Evolutionary conservation across 1,140 invertebrate genomes (phyloP).

Genomic region (Aphelinus atriplicis): DNA sequence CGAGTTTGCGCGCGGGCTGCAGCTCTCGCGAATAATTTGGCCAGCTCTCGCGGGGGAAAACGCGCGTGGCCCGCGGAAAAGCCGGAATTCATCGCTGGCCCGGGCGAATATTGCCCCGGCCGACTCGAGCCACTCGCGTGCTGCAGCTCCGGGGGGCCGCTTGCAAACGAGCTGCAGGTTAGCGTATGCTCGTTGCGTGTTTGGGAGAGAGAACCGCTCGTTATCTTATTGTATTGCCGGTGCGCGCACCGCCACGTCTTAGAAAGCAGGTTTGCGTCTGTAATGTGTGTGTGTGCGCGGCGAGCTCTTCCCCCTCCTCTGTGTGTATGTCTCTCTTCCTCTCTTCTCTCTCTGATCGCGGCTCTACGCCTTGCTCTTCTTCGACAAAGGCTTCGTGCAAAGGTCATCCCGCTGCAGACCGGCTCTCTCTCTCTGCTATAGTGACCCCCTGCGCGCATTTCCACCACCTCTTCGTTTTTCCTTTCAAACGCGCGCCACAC

Average conservation of each 20-base stretch:
- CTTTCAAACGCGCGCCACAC: background rate
- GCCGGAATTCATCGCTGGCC: conserved; percentile 34
- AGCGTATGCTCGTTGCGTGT: background rate
- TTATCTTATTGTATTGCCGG: conserved; percentile 59
- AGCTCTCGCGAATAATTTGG: conserved; percentile 10
- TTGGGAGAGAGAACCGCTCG: conserved; percentile 44
- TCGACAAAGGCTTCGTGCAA: conserved; percentile 34
- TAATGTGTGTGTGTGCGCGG: too few species aligned
- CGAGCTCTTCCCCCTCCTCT: conserved; percentile 18
- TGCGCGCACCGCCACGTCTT: conserved; percentile 42
- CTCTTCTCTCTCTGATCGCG: background rate
- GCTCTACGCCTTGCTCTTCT: background rate
- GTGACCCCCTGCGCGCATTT: conserved; percentile 31
- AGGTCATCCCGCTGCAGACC: conserved; percentile 9
- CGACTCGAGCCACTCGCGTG: background rate
- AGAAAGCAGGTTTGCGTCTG: conserved; percentile 47
- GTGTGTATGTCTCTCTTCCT: conserved; percentile 34
- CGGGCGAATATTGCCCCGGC: background rate
- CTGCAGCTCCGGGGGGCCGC: background rate
- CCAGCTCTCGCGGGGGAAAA: background rate
- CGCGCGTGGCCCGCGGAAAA: conserved; percentile 25
- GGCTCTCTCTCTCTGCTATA: background rate
- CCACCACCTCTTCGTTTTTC: conserved; percentile 35
- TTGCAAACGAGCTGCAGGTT: conserved; percentile 8
- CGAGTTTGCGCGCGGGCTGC: conserved; percentile 33